Evolutionary conservation across 1,140 invertebrate species (phyloP).

Genomic region (Trypoxylus dichotomus): DNA sequence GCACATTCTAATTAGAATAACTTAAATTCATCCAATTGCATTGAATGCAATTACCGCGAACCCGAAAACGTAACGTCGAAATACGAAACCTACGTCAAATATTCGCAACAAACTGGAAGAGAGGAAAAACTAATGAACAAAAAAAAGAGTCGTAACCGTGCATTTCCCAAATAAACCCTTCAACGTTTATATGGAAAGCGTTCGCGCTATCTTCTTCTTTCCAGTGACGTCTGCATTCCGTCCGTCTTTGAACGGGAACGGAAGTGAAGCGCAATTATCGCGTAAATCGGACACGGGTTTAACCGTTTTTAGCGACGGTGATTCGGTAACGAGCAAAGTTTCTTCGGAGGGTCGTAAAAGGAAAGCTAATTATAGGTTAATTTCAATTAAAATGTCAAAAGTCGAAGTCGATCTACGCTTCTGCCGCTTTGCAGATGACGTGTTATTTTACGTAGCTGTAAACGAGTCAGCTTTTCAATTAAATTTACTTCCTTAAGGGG

Average conservation of each 20-base stretch:
- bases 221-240: not conserved
- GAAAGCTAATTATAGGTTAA: slow-evolving; percentile 7
- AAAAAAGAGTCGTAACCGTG: not conserved
- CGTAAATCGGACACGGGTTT: not conserved
- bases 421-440: not conserved
- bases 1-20: no score
- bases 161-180: not conserved
- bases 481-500: not conserved
- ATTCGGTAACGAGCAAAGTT: not conserved
- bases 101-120: not conserved
- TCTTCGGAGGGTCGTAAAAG: not conserved
- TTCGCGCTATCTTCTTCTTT: not conserved
- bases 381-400: not conserved
- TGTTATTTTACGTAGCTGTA: not conserved
- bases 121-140: not conserved
- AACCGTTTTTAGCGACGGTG: not conserved
- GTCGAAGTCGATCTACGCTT: not conserved
- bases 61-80: not conserved
- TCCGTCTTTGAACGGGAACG: not conserved
- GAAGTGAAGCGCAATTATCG: not conserved
- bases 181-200: not conserved
- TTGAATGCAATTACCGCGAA: not conserved
- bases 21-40: not conserved
- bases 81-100: not conserved
- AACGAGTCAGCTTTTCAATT: not conserved